phyloP scores from a whole-genome alignment of 2,888 invertebrate species.

The Danaus chrysippus region DNA sequence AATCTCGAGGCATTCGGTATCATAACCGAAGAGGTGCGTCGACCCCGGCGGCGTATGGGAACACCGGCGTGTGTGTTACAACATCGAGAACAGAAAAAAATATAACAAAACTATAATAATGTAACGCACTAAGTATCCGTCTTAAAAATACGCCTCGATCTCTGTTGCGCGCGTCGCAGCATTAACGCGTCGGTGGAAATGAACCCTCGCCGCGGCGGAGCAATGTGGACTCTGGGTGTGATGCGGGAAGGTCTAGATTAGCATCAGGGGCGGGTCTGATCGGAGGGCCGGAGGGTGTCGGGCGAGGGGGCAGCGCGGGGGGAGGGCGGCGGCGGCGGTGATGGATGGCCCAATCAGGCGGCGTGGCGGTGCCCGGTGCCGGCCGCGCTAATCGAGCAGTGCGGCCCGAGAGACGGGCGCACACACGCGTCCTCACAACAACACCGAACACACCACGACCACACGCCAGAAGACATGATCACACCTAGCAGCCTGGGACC shows the following conservation, averaged over 20 bases:
- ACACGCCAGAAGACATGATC: conserved; percentile 38
- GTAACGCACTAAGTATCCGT: conserved; percentile 77
- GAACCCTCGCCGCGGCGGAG: conserved; percentile 19
- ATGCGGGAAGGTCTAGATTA: conserved; percentile 44
- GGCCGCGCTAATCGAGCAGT: conserved; percentile 74
- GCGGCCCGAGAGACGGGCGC: conserved; percentile 65
- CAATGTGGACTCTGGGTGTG: conserved; percentile 13
- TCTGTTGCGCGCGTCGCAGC: conserved; percentile 65
- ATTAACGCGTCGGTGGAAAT: conserved; percentile 55
- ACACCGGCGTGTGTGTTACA: conserved; percentile 69
- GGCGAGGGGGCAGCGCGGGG: conserved; percentile 52
- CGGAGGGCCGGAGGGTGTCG: conserved; percentile 41
- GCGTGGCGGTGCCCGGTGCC: conserved; percentile 71
- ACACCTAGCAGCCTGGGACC: conserved; percentile 63
- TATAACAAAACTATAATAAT: conserved; percentile 73
- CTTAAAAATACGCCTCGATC: conserved; percentile 75
- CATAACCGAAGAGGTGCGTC: conserved; percentile 73
- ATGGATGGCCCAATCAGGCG: conserved; percentile 80
- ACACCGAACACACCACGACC: conserved; percentile 18
- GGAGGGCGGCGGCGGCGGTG: conserved; percentile 67
- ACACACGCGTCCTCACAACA: conserved; percentile 48
- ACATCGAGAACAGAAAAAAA: conserved; percentile 60
- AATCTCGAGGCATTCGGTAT: conserved; percentile 73
- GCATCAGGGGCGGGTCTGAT: conserved; percentile 30
- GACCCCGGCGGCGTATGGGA: conserved; percentile 67